Conservation (phyloP, 2,797 vertebrate genomes). For the Acomys russatus region DNA sequence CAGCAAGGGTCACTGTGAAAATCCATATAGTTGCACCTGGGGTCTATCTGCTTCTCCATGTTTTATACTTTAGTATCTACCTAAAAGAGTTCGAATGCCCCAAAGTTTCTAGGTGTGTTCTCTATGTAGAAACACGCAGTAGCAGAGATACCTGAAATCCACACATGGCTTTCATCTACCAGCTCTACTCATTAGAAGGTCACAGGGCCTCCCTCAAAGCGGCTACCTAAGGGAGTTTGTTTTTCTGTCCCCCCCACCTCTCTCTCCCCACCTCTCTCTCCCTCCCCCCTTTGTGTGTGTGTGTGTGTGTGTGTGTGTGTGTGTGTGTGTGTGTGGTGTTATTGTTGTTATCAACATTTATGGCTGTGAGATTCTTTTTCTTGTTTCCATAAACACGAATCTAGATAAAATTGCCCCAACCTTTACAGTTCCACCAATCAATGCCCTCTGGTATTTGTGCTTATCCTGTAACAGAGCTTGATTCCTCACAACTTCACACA, state of each 20-base stretch:
- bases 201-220: constrained; percentile 23
- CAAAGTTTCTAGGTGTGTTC: neutral
- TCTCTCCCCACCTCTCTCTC: neutral
- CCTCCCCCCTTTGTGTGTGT: too few species aligned
- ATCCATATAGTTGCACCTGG: neutral
- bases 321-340: neutral
- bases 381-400: neutral
- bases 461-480: constrained; percentile 45
- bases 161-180: neutral
- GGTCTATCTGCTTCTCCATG: neutral
- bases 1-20: constrained; percentile 38
- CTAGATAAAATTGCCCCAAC: neutral
- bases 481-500: neutral
- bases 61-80: neutral
- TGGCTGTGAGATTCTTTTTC: constrained; percentile 31
- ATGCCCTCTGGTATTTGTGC: neutral
- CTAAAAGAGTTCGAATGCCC: constrained; percentile 38
- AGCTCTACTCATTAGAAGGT: constrained; percentile 18
- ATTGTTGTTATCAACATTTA: neutral
- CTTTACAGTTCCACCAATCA: neutral
- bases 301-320: too few species aligned
- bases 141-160: neutral
- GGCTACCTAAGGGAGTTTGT: neutral
- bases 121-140: neutral
- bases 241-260: neutral